Evolutionary conservation across 1,140 invertebrate genomes (phyloP).

Genomic region (Prorops nasuta): DNA sequence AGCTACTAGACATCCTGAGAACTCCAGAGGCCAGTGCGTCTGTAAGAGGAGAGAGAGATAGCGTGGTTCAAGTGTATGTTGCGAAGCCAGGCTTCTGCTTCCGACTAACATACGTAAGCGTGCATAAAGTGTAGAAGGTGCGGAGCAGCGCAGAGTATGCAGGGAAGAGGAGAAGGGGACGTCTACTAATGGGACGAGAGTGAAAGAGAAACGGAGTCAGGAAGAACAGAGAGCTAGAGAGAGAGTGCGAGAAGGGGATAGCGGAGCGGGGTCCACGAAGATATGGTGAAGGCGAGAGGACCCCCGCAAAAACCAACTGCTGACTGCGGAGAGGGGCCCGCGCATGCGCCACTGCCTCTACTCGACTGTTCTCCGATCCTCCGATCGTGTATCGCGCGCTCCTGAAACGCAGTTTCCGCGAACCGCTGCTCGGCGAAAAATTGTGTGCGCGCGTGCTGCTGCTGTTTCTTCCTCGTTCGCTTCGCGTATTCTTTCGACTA

Average conservation of each 20-base stretch:
- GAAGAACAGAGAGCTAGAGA: no score
- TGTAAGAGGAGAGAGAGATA: background rate
- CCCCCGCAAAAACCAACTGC: no score
- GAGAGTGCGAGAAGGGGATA: background rate
- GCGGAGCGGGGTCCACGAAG: background rate
- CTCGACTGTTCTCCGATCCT: conserved; percentile 9
- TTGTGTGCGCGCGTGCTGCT: conserved; percentile 26
- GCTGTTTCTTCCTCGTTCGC: background rate
- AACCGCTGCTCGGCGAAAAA: conserved; percentile 46
- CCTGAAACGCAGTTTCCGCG: conserved; percentile 55
- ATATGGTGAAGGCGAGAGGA: conserved; percentile 5
- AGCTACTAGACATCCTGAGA: no score
- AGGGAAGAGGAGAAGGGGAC: no score
- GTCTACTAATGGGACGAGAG: no score
- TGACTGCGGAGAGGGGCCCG: conserved; percentile 11
- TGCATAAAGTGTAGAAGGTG: no score
- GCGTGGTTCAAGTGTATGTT: no score
- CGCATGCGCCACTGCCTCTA: conserved; percentile 33
- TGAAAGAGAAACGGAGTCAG: no score
- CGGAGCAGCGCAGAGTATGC: no score
- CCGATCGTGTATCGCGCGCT: conserved; percentile 37
- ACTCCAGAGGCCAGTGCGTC: no score
- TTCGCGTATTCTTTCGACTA: background rate
- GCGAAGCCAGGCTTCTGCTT: no score
- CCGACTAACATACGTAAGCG: no score